Conservation (phyloP, 2,113 vertebrate genomes). For the western clawed frog (Xenopus tropicalis) region DNA sequence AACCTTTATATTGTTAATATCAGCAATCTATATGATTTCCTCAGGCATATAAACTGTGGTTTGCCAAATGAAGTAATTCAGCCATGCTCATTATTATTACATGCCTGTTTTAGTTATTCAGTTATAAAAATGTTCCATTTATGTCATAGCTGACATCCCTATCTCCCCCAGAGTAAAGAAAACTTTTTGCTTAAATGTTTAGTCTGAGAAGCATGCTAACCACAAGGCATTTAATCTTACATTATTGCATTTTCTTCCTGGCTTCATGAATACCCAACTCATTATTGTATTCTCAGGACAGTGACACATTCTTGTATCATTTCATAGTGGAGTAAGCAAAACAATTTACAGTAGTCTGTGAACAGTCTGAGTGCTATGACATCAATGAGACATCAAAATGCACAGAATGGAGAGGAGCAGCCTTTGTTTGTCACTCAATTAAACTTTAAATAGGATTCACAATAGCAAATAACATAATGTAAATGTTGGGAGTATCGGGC, state of each 20-base stretch:
- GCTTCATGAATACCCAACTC: slow-evolving; percentile 22
- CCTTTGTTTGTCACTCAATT: neutral
- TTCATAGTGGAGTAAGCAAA: slow-evolving; percentile 28
- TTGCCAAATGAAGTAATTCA: slow-evolving; percentile 19
- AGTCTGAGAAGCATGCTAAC: slow-evolving; percentile 40
- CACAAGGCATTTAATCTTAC: slow-evolving; percentile 31
- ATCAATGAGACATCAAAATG: slow-evolving; percentile 8
- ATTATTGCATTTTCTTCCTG: slow-evolving; percentile 39
- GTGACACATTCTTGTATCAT: slow-evolving; percentile 41
- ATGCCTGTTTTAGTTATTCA: slow-evolving; percentile 27
- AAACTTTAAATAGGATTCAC: neutral
- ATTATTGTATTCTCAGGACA: slow-evolving; percentile 15
- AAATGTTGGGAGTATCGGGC: no score
- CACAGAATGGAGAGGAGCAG: slow-evolving; percentile 1
- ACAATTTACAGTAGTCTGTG: slow-evolving; percentile 39
- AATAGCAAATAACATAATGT: no score
- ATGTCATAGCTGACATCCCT: slow-evolving; percentile 38
- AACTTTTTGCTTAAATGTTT: slow-evolving; percentile 32
- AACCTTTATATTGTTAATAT: no score
- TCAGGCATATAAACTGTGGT: slow-evolving; percentile 11
- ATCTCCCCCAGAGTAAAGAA: slow-evolving; percentile 31
- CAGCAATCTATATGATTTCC: no score
- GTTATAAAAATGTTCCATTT: slow-evolving; percentile 28
- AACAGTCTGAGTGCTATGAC: slow-evolving; percentile 12
- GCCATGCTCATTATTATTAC: slow-evolving; percentile 20